Percentiles rank a stretch among this genome's conserved stretches.
phyloP scores from a whole-genome alignment of 1,140 invertebrate species.

The Halictus rubicundus region DNA sequence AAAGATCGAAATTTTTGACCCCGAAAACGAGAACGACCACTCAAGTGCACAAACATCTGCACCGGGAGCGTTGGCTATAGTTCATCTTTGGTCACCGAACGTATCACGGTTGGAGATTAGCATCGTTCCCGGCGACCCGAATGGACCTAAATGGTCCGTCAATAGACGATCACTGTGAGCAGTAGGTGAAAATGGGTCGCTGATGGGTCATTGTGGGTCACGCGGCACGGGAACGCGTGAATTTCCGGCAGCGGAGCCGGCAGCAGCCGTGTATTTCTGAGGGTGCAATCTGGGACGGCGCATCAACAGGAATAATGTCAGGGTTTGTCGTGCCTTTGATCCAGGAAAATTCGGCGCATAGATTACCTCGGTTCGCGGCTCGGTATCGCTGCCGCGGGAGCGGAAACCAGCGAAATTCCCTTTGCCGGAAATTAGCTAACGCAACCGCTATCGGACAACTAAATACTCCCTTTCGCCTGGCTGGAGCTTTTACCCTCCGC shows the following conservation, averaged over 20 bases:
- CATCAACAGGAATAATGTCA: neutral
- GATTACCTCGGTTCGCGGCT: constrained; percentile 36
- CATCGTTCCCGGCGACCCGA: neutral
- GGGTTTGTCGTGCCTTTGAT: constrained; percentile 21
- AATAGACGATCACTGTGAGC: neutral
- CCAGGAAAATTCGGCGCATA: constrained; percentile 45
- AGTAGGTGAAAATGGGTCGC: neutral
- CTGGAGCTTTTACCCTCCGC: neutral
- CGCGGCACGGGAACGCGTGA: neutral
- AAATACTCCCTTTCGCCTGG: constrained; percentile 38
- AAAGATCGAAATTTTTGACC: too few species aligned
- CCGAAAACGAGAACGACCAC: too few species aligned
- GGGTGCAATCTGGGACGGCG: constrained; percentile 1
- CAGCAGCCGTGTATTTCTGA: neutral
- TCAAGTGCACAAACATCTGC: too few species aligned
- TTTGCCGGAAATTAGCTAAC: constrained; percentile 59
- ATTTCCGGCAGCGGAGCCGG: neutral
- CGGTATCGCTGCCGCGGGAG: constrained; percentile 41
- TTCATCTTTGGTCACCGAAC: too few species aligned
- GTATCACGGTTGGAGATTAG: neutral
- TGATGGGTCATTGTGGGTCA: neutral
- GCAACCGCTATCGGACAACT: constrained; percentile 41
- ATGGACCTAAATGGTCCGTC: neutral
- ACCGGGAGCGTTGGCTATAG: too few species aligned
- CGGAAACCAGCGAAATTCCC: constrained; percentile 42